Conservation (phyloP, 1,140 invertebrate species). For the Cecropterus lyciades region DNA sequence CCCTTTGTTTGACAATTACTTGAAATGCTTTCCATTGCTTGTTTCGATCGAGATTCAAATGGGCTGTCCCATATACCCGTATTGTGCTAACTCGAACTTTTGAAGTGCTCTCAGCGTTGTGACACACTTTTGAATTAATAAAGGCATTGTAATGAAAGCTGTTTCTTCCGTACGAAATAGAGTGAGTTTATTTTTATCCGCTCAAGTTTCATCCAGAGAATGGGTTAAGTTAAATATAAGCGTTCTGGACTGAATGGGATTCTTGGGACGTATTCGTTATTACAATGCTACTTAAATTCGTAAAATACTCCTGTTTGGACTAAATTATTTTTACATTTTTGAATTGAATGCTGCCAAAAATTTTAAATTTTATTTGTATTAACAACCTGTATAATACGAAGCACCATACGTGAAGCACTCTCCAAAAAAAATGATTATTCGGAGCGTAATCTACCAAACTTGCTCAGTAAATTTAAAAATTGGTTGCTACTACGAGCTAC, state of each 20-base stretch:
- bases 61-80: slow-evolving; percentile 18
- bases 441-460: no score
- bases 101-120: slow-evolving; percentile 26
- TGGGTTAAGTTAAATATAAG: slow-evolving; percentile 21
- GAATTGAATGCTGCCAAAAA: no score
- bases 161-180: slow-evolving; percentile 19
- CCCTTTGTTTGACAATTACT: slow-evolving; percentile 11
- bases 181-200: slow-evolving; percentile 22
- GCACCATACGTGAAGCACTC: no score
- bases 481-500: no score
- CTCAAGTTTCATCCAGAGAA: slow-evolving; percentile 1
- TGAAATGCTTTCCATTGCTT: slow-evolving; percentile 18
- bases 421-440: no score
- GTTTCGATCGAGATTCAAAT: slow-evolving; percentile 29
- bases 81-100: slow-evolving; percentile 30
- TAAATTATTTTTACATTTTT: background rate
- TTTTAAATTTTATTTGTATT: no score
- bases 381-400: no score
- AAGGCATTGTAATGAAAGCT: slow-evolving; percentile 30
- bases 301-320: no score
- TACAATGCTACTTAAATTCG: background rate
- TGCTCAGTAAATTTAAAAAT: no score
- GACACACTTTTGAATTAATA: slow-evolving; percentile 33
- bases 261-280: slow-evolving; percentile 3
- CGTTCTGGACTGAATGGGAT: slow-evolving; percentile 11